Evolutionary conservation across 2,888 invertebrate species (phyloP).

Genomic region (Ophion ventricosus): DNA sequence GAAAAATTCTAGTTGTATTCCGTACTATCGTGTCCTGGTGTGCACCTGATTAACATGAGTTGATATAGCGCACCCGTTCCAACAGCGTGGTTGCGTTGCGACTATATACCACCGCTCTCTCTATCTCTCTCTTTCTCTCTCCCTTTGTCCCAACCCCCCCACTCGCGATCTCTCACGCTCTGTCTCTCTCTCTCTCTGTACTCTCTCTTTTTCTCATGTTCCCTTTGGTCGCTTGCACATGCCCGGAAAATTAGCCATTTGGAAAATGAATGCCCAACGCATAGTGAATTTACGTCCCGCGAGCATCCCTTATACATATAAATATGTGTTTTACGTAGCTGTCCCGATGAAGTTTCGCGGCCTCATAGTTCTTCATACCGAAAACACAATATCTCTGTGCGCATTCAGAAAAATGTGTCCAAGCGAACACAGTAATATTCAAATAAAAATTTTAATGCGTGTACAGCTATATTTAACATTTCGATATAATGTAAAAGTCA

Average conservation of each 20-base stretch:
- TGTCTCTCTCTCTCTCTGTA: constrained; percentile 11
- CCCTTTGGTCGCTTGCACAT: constrained; percentile 46
- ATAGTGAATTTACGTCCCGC: constrained; percentile 61
- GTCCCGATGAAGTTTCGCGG: constrained; percentile 17
- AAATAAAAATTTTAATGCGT: neutral
- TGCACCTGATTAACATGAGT: constrained; percentile 63
- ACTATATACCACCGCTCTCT: constrained; percentile 19
- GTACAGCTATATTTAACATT: neutral
- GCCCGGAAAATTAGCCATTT: constrained; percentile 65
- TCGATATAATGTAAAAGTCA: neutral
- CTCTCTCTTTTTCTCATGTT: constrained; percentile 24
- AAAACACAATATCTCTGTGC: constrained; percentile 12
- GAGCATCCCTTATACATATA: constrained; percentile 31
- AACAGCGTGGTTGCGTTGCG: constrained; percentile 26
- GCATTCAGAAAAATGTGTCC: neutral
- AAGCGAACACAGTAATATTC: neutral
- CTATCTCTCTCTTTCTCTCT: neutral
- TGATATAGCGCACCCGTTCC: constrained; percentile 19
- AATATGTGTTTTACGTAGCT: constrained; percentile 3
- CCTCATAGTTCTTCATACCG: constrained; percentile 30
- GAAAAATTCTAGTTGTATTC: constrained; percentile 63
- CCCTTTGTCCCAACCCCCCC: neutral
- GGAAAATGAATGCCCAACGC: constrained; percentile 64
- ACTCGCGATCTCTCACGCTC: neutral
- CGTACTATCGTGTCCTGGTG: constrained; percentile 39